Conservation (phyloP, 2,113 vertebrate species). For the Lipophrys pholis region DNA sequence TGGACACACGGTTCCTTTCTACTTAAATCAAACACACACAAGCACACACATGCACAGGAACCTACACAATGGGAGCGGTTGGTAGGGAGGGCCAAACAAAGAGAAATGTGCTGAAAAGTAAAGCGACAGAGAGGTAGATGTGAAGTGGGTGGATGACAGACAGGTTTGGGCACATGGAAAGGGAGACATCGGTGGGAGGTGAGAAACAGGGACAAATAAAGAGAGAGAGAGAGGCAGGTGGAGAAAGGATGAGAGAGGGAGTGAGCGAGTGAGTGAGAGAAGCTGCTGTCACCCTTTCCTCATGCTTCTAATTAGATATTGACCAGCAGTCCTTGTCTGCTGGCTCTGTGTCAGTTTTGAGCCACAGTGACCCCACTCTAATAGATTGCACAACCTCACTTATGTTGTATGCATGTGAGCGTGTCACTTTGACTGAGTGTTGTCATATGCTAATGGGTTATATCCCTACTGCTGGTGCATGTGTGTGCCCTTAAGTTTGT, state of each 20-base stretch:
- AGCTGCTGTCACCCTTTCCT: slow-evolving; percentile 62
- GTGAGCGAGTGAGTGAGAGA: background rate
- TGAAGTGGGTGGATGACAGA: slow-evolving; percentile 54
- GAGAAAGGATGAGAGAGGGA: slow-evolving; percentile 25
- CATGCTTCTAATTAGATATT: slow-evolving; percentile 80
- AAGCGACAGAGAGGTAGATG: slow-evolving; percentile 31
- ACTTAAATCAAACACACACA: slow-evolving; percentile 1
- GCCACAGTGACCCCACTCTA: slow-evolving; percentile 59
- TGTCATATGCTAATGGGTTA: slow-evolving; percentile 29
- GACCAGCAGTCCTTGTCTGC: slow-evolving; percentile 70
- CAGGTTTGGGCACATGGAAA: slow-evolving; percentile 48
- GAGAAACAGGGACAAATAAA: slow-evolving; percentile 51
- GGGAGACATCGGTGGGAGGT: slow-evolving; percentile 60
- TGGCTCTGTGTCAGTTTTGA: slow-evolving; percentile 60
- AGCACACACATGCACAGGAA: background rate
- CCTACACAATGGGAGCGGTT: slow-evolving; percentile 25
- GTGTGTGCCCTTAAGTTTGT: background rate
- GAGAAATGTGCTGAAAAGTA: slow-evolving; percentile 46
- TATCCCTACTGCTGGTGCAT: slow-evolving; percentile 4
- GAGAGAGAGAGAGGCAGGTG: slow-evolving; percentile 23
- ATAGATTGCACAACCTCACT: slow-evolving; percentile 60
- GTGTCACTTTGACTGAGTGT: slow-evolving; percentile 24
- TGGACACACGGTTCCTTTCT: slow-evolving; percentile 7
- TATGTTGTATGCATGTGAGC: slow-evolving; percentile 11
- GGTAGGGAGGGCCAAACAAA: slow-evolving; percentile 52